Base-by-base conservation (phyloP, 2,888 invertebrate species). In the Clusia tigrina region DNA sequence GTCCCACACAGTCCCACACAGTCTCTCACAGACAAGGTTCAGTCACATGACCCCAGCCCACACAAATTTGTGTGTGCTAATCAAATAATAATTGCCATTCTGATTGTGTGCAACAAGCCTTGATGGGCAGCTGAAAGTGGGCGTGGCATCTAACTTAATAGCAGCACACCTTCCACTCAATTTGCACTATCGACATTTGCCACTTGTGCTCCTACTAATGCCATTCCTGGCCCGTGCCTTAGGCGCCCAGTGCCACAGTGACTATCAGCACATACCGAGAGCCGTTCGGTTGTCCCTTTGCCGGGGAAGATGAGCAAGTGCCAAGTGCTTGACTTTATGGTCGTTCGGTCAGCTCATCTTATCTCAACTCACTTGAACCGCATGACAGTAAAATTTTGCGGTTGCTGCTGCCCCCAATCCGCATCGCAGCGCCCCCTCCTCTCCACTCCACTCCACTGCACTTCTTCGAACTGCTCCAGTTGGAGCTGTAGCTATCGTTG, bases 21-120 rank as follows among this genome's bases (percentile, higher is more conserved):
- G n/a, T n/a, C n/a, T n/a, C n/a, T n/a, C n/a, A n/a, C n/a, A n/a
- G n/a, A n/a, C n/a, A n/a, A n/a, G n/a, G n/a, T n/a, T n/a, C n/a
- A n/a, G n/a, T n/a, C n/a, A n/a, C n/a, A n/a, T n/a, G n/a, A n/a
- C n/a, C n/a, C n/a, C n/a, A n/a, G n/a, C n/a, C n/a, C n/a, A n/a
- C n/a, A n/a, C n/a, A n/a, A n/a, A n/a, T 32, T 32, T 32, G 32
- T 32, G 54, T 57, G 60, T 53, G 59, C 58, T 61, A 64, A 64
- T 61, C 60, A 61, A 61, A 64, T 61, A 64, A 64, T 64, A 64
- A 65, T 61, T 62, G 59, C n/a, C n/a, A n/a, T n/a, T n/a, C n/a
- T 32, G 61, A 52, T 53, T 52, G 38, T 63, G 63, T 42, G 46
- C 38, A 56, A 52, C 59, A 53, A 62, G 52, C 48, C 62, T 52